Evolutionary conservation across 2,888 invertebrate species (phyloP).

Genomic region (Vanessa cardui): DNA sequence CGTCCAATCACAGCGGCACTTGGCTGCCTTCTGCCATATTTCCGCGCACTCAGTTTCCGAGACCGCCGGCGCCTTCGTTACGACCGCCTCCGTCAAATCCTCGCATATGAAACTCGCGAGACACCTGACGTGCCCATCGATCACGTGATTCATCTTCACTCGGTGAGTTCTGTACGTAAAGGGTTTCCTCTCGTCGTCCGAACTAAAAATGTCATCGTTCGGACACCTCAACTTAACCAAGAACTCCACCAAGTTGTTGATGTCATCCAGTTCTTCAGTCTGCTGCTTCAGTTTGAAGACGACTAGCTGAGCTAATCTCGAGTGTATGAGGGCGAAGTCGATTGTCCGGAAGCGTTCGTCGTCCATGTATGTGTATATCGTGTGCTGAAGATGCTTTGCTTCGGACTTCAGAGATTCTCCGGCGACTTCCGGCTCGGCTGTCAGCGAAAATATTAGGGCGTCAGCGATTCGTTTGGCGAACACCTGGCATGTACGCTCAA

Average conservation of each 20-base stretch:
- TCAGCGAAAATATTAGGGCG: conserved; percentile 82
- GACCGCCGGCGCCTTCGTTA: conserved; percentile 71
- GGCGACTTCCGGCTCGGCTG: conserved; percentile 81
- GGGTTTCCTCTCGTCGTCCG: conserved; percentile 79
- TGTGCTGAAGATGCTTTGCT: conserved; percentile 86
- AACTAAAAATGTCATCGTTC: conserved; percentile 81
- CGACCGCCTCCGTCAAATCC: conserved; percentile 64
- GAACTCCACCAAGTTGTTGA: conserved; percentile 66
- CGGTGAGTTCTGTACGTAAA: conserved; percentile 58
- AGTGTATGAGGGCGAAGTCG: conserved; percentile 86
- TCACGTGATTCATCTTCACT: conserved; percentile 58
- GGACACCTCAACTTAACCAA: conserved; percentile 69
- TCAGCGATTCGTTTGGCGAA: conserved; percentile 88
- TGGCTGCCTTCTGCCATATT: conserved; percentile 81
- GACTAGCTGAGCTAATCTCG: conserved; percentile 85
- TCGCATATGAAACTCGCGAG: conserved; percentile 73
- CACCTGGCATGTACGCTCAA: conserved; percentile 80
- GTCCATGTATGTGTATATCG: conserved; percentile 86
- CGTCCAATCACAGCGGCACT: conserved; percentile 86
- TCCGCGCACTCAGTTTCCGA: conserved; percentile 83
- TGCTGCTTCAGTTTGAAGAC: conserved; percentile 82
- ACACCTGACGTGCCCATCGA: conserved; percentile 70
- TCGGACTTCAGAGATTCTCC: conserved; percentile 85
- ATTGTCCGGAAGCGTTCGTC: conserved; percentile 85
- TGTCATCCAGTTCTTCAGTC: conserved; percentile 67